Conservation (phyloP, 2,888 invertebrate genomes). For the Drosophila bunnanda region DNA sequence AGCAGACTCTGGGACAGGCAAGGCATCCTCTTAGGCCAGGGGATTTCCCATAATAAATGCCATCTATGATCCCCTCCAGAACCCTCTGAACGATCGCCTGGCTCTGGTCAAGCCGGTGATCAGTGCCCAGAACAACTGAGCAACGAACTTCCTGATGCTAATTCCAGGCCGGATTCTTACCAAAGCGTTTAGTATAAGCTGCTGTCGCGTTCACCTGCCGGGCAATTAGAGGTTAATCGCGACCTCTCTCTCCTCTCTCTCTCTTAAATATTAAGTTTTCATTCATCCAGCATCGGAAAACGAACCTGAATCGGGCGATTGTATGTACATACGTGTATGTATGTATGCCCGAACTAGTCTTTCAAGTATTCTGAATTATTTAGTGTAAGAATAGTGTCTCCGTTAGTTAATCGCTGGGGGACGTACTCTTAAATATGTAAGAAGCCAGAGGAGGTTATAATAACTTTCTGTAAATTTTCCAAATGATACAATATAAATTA, state of each 20-base stretch:
- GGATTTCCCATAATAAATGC: not conserved
- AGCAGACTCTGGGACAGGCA: slow-evolving; percentile 85
- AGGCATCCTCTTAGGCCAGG: slow-evolving; percentile 27
- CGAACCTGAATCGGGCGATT: slow-evolving; percentile 18
- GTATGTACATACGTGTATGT: not conserved
- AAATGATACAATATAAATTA: slow-evolving; percentile 15
- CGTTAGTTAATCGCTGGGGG: slow-evolving; percentile 9
- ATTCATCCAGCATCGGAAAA: slow-evolving; percentile 31
- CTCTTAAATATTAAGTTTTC: slow-evolving; percentile 22
- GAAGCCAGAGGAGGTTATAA: slow-evolving; percentile 21
- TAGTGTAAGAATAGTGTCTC: slow-evolving; percentile 25
- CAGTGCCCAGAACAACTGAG: slow-evolving; percentile 48
- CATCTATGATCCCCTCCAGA: slow-evolving; percentile 65
- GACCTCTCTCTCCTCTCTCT: not conserved
- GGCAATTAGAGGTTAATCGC: slow-evolving; percentile 27
- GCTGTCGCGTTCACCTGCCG: slow-evolving; percentile 27
- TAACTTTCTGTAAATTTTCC: slow-evolving; percentile 3
- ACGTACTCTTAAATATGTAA: slow-evolving; percentile 21
- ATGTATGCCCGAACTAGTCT: slow-evolving; percentile 38
- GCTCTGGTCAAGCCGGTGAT: slow-evolving; percentile 52
- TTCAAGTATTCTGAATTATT: slow-evolving; percentile 38
- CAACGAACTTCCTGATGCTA: slow-evolving; percentile 45
- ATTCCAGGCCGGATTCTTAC: slow-evolving; percentile 42
- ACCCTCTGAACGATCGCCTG: slow-evolving; percentile 80
- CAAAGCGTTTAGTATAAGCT: slow-evolving; percentile 59